Base-by-base conservation (phyloP, 2,113 vertebrate species). In the Haemorhous mexicanus region DNA sequence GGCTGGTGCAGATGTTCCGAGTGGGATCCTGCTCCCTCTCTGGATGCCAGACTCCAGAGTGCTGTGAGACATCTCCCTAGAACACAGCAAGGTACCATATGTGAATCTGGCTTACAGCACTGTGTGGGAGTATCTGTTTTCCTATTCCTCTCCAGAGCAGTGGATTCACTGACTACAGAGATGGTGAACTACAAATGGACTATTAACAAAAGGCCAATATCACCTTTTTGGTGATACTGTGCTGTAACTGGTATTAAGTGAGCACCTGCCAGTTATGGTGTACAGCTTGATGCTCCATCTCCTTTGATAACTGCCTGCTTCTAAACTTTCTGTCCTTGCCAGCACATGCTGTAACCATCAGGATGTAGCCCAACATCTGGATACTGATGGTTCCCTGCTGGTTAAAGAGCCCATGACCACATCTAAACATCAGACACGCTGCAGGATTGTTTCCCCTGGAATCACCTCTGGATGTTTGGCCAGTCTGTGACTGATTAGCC, bases 341-440 rank as follows among this genome's bases (percentile, higher is more conserved):
- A 93, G 86, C 94, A 90, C 94, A 90, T 35, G 1, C 88, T 95
- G 95, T 58, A 96, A 81, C 88, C 67, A 93, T 97, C 83, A 88
- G 88, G 72, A 86, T 94, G 43, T 74, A 66, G 68, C 83, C 83
- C 86, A 94, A 0, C 96, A 96, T 97, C 92, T 97, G 92, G 85
- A 70, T 84, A 24, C 84, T 89, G 88, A 90, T 92, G 90, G 64
- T 88, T 97, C 85, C 83, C 92, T 96, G 90, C 92, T 96, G 90
- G 76, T 67, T 77, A 24, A 80, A 88, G 86, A 90, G 76, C 63
- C 79, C 35, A 19, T 70, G 76, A 80, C 90, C 92, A 94, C 92
- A 95, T 93, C 85, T 86, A 73, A 95, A 92, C 63, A 47, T 50
- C 39, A 52, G 55, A 46, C 37, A 26, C 0, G 28, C 78, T 95